Percentiles rank a stretch among this genome's conserved stretches.
These are phyloP conservation scores for Leptoteleia sp. DNA, from an alignment of 1,140 invertebrate genomes.

Conservation along the genomic window DNA sequence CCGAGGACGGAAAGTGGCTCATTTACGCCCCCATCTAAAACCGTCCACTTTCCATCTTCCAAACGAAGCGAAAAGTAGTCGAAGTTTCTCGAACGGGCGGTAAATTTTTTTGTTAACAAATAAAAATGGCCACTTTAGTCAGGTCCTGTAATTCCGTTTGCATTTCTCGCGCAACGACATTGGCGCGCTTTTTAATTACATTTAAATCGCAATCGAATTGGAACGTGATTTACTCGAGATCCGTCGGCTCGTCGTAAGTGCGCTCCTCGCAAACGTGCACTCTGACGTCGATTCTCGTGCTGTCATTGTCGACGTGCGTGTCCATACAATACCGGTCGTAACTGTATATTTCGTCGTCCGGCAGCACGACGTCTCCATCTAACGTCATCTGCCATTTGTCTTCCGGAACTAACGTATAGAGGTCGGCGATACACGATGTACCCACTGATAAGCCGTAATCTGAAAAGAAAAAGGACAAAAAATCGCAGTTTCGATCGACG, in stretches of 20 bases:
- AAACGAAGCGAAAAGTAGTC: no score
- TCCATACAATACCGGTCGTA: conserved; percentile 55
- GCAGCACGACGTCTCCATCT: conserved; percentile 41
- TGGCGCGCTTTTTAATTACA: no score
- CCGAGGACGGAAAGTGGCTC: no score
- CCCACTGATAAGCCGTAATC: conserved; percentile 57
- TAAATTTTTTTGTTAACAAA: no score
- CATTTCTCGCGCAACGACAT: no score
- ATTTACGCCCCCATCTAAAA: no score
- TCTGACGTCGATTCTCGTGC: conserved; percentile 11
- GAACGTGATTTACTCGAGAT: conserved; percentile 45
- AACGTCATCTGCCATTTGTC: conserved; percentile 55
- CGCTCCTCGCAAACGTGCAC: conserved; percentile 20
- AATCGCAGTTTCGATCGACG: no score
- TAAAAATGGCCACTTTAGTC: no score
- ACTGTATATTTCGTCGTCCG: conserved; percentile 40
- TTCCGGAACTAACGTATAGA: conserved; percentile 40
- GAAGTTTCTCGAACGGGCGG: no score
- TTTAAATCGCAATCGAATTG: no score
- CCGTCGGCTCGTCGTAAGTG: conserved; percentile 18
- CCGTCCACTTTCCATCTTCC: no score
- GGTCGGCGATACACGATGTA: conserved; percentile 30
- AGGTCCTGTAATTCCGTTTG: no score
- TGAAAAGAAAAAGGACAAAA: conserved; percentile 43
- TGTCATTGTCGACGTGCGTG: conserved; percentile 3